Evolutionary conservation across 2,888 invertebrate genomes (phyloP).

Genomic region (Eristalinus sepulchralis): DNA sequence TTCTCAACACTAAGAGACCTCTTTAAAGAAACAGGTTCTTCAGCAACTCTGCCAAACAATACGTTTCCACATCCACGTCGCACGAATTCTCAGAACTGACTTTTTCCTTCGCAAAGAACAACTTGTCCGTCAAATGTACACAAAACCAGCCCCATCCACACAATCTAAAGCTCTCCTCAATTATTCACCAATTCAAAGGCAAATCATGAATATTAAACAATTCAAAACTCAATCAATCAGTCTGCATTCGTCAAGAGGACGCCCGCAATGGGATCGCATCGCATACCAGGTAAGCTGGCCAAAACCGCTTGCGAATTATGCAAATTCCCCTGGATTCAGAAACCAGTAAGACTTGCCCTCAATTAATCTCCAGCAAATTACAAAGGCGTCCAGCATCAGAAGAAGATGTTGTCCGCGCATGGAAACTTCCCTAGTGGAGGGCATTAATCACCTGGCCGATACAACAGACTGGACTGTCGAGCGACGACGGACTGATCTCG

Average conservation of each 20-base stretch:
- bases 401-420: constrained; percentile 4
- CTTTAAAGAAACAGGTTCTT: too few species aligned
- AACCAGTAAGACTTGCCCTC: constrained; percentile 28
- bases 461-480: neutral
- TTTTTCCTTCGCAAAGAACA: neutral
- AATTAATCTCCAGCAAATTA: constrained; percentile 34
- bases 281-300: neutral
- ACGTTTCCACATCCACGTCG: too few species aligned
- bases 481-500: neutral
- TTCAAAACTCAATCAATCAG: constrained; percentile 10
- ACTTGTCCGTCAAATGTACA: too few species aligned
- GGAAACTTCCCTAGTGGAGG: neutral
- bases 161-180: neutral
- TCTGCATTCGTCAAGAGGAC: constrained; percentile 3
- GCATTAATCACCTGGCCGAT: neutral
- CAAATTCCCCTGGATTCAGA: neutral
- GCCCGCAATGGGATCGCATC: neutral
- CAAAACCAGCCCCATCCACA: neutral
- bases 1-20: too few species aligned
- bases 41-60: too few species aligned
- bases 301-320: neutral
- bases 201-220: neutral
- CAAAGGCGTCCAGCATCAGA: constrained; percentile 7
- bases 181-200: constrained; percentile 10
- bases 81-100: neutral